Base-by-base conservation (phyloP, 2,888 invertebrate species). In the Lithophane semibrunnea region DNA sequence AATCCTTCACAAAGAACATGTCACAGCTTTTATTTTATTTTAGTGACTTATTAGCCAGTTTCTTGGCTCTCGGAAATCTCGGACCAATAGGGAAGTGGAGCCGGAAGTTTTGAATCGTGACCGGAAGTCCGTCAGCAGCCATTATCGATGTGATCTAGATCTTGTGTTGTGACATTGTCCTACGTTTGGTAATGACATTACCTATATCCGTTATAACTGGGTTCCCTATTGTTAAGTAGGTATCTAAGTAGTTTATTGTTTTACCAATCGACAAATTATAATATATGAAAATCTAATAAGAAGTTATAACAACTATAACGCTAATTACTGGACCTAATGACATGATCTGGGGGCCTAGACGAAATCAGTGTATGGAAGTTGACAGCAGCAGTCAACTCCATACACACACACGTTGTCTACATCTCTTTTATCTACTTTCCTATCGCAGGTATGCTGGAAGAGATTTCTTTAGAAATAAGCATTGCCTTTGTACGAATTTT, bases 71-170 rank as follows among this genome's bases (percentile, higher is more conserved):
- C 87, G 88, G 90, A 89, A 87, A 88, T 64, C 67, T 67, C 77
- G 37, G 72, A 76, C 60, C 83, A 83, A 87, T 77, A 82, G 85
- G 91, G 88, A 91, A 90, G 88, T 88, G 81, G 82, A 76, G 77
- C 84, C 80, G 89, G 91, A 91, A 90, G 80, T 88, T 56, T 42
- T 52, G 52, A 64, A 72, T 86, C 88, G 88, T 88, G 88, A 85
- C 89, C 89, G 91, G 91, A 91, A 88, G 82, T 88, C 75, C 61
- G 80, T 74, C 73, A 74, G 70, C 73, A 74, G 68, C 49, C 73
- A 75, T 80, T 77, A 80, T 76, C 80, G 56, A 65, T 83, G 76
- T 80, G 78, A 88, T 88, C 88, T 86, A 86, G 86, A 82, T 80
- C 78, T 42, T 60, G 74, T 86, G 85, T 77, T 54, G 52, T 56